A percentile compares a stretch with the other conserved stretches of the same genome.
These are phyloP conservation scores for Mactra quadrangularis DNA, from an alignment of 1,140 invertebrate genomes.

Conservation along the genomic window DNA sequence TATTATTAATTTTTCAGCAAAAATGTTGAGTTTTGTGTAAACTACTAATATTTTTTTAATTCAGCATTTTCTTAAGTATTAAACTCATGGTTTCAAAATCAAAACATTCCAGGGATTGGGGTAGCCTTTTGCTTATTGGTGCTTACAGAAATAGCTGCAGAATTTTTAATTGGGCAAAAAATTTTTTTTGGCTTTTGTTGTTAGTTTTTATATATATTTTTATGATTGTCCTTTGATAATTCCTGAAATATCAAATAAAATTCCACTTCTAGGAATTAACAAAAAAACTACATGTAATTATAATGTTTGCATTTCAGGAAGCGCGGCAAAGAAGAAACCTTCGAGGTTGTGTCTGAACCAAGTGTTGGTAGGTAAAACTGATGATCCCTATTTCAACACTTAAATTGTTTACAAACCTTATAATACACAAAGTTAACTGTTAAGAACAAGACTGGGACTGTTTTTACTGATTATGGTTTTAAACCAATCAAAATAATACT, in stretches of 20 bases:
- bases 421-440: background rate
- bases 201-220: too few relatives aligned
- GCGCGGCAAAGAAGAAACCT: background rate
- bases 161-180: too few relatives aligned
- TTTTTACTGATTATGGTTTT: background rate
- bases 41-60: background rate
- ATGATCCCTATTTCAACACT: too few relatives aligned
- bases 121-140: too few relatives aligned
- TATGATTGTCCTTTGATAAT: too few relatives aligned
- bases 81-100: too few relatives aligned
- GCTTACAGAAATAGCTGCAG: too few relatives aligned
- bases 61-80: background rate
- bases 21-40: background rate
- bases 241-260: too few relatives aligned
- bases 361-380: constrained; percentile 40
- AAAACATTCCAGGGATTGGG: too few relatives aligned
- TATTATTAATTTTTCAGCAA: background rate
- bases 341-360: constrained; percentile 20
- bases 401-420: background rate
- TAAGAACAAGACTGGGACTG: background rate
- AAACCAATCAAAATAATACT: background rate
- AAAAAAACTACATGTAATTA: too few relatives aligned
- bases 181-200: too few relatives aligned
- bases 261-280: too few relatives aligned
- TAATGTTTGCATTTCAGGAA: constrained; percentile 41